These are phyloP conservation scores for Eurytoma adleriae DNA, from an alignment of 2,888 invertebrate genomes.

Conservation along the genomic window DNA sequence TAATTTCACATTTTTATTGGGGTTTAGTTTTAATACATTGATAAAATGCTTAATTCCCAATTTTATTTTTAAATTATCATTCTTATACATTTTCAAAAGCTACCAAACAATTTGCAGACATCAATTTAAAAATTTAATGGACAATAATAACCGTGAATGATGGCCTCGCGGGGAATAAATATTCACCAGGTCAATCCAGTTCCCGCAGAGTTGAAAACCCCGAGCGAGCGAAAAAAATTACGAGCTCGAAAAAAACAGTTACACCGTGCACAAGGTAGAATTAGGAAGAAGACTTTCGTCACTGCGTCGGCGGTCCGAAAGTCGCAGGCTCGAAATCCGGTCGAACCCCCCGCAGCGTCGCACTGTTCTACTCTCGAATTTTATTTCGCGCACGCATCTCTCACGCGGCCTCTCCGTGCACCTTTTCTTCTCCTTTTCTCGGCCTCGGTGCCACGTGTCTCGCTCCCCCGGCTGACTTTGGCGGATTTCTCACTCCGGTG, in stretches of 20 bases:
- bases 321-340: slow-evolving; percentile 6
- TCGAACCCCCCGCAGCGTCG: slow-evolving; percentile 26
- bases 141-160: too few species aligned
- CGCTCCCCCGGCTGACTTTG: slow-evolving; percentile 38
- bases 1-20: too few species aligned
- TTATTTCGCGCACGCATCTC: slow-evolving; percentile 30
- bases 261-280: not conserved
- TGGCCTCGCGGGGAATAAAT: too few species aligned
- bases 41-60: too few species aligned
- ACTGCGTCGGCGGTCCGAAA: not conserved
- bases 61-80: too few species aligned
- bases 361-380: slow-evolving; percentile 26
- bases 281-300: slow-evolving; percentile 2
- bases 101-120: too few species aligned
- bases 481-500: slow-evolving; percentile 26
- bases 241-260: not conserved
- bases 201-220: too few species aligned
- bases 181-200: too few species aligned
- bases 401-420: not conserved
- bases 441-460: slow-evolving; percentile 15
- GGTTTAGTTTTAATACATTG: too few species aligned
- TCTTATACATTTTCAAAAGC: too few species aligned
- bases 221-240: too few species aligned
- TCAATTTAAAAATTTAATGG: too few species aligned
- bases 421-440: not conserved